Evolutionary conservation across 2,113 vertebrate genomes (phyloP), one percentile per base, ranked within the genome.

Genomic region (Craseonycteris thonglongyai): DNA sequence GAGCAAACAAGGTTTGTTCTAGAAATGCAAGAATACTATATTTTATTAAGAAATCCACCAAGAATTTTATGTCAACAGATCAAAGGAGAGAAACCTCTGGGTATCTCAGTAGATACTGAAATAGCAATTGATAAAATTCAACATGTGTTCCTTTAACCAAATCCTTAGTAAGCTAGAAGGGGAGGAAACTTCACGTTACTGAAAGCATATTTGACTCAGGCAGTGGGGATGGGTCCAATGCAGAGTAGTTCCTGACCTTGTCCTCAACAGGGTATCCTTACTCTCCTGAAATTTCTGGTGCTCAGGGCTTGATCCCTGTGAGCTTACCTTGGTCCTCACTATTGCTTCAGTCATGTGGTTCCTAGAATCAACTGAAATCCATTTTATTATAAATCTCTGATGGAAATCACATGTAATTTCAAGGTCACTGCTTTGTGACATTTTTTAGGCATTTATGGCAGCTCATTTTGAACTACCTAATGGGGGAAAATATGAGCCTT

Each of bases 211-310:
- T 10, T 42, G 33, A 22, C 26, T 3, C 7, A 38, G 22, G 33
- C 2, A 19, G 30, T 47, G 26, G 38, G 51, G 78, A 38, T n/a
- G n/a, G n/a, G n/a, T n/a, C 38, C 28, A 49, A 15, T 49, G 30
- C 61, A 6, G 5, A 3, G 42, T 9, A 7, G 35, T 7, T 30
- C 35, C 75, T 11, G 58, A 47, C 38, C 5, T 38, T 10, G 3
- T 18, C 1, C 0, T 1, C 1, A 3, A 4, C 63, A 21, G 6
- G 56, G 65, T 28, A 26, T 40, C 16, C 49, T 75, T 28, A 1
- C 12, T 30, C n/a, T 5, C 5, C 89, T 13, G 22, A 1, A 71
- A 19, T 3, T 3, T 4, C 12, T 10, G 21, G 38, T 6, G 38
- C 24, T 1, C 18, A 10, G 4, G 26, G 2, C 80, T 1, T 2